phyloP scores from a whole-genome alignment of 2,797 vertebrate genomes.

The Anomalospiza imberbis region DNA sequence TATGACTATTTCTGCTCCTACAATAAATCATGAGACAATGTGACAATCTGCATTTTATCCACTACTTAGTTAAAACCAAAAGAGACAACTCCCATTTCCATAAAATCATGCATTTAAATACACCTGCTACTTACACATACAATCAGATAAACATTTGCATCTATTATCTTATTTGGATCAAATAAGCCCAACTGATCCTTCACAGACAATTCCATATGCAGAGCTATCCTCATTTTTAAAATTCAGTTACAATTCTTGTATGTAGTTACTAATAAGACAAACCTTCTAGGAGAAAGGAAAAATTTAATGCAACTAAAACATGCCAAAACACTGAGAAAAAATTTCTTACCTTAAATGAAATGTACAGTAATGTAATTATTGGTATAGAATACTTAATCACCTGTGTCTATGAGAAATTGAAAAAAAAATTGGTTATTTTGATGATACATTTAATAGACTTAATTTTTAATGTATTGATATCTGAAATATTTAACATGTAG shows the following conservation, averaged over 20 bases:
- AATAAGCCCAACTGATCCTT: not conserved
- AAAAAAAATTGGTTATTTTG: not conserved
- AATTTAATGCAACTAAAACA: not conserved
- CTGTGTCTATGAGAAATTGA: conserved; percentile 74
- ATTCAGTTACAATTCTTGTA: not conserved
- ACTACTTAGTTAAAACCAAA: not conserved
- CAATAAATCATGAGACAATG: not conserved
- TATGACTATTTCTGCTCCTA: not conserved
- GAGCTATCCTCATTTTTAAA: not conserved
- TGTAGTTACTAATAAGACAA: not conserved
- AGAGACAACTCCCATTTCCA: not conserved
- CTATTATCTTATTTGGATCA: not conserved
- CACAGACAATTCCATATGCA: not conserved
- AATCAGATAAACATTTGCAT: not conserved
- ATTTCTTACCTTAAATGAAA: conserved; percentile 87
- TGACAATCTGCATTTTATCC: not conserved
- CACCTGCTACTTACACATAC: not conserved
- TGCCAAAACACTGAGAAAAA: not conserved
- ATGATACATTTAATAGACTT: not conserved
- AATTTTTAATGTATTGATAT: not conserved
- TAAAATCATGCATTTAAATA: not conserved
- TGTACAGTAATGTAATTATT: conserved; percentile 78
- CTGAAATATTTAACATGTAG: not conserved
- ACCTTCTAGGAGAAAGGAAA: not conserved
- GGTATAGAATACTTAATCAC: conserved; percentile 82